Conservation (phyloP, 2,888 invertebrate species). For the Cryptocephalus primarius region DNA sequence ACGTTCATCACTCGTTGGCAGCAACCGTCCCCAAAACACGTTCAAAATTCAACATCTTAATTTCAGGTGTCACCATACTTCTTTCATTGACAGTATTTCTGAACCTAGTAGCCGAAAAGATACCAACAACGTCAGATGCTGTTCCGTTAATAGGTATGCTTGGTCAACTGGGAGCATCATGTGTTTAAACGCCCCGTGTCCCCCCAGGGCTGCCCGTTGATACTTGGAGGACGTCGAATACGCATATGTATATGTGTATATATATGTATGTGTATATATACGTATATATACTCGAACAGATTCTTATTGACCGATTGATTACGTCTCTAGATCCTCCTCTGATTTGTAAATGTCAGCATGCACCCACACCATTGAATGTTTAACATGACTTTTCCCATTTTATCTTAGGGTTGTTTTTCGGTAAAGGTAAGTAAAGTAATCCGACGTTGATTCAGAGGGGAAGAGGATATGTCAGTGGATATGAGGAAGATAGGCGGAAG, state of each 20-base stretch:
- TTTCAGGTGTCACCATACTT: conserved; percentile 90
- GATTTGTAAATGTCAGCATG: conserved; percentile 16
- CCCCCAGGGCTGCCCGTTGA: conserved; percentile 38
- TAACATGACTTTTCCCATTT: too few relatives aligned
- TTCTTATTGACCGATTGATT: too few relatives aligned
- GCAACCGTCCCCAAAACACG: conserved; percentile 22
- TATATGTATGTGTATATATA: background rate
- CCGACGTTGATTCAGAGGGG: too few relatives aligned
- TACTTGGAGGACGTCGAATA: conserved; percentile 38
- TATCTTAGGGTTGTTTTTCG: too few relatives aligned
- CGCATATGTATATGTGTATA: background rate
- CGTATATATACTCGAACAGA: too few relatives aligned
- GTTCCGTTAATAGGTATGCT: conserved; percentile 69
- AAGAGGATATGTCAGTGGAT: too few relatives aligned
- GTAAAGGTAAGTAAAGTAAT: too few relatives aligned
- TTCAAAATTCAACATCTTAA: conserved; percentile 38
- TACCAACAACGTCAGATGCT: conserved; percentile 80
- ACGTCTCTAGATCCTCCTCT: too few relatives aligned
- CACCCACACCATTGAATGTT: conserved; percentile 7
- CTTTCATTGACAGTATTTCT: conserved; percentile 96
- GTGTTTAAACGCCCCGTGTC: conserved; percentile 36
- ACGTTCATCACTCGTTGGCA: conserved; percentile 9
- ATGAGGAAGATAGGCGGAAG: too few relatives aligned
- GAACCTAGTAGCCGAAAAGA: conserved; percentile 94
- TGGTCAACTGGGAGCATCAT: conserved; percentile 37